Evolutionary conservation across 2,797 vertebrate genomes (phyloP), one percentile per base, ranked within the genome.

Genomic region (Rachycentron canadum): DNA sequence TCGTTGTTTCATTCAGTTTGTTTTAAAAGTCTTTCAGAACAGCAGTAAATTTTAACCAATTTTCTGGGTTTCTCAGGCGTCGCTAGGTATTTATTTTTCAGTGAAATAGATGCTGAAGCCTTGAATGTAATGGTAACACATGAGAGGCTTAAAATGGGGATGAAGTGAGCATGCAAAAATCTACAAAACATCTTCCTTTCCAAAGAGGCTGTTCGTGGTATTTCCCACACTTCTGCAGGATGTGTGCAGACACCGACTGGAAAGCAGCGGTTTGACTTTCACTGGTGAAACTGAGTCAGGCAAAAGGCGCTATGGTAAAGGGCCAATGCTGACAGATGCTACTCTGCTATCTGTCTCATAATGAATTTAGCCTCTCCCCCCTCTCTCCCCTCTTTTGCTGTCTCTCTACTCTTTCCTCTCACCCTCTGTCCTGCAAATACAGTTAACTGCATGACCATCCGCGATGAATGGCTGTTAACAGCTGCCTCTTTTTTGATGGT

Each of bases 321-420:
- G 88, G 88, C 88, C 86, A 92, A 49, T 61, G 84, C 79, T 90
- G 90, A 92, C 93, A 93, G 92, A 93, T 91, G 92, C 86, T 89
- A 73, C 85, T 80, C 80, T 19, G 17, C 84, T 86, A 88, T 89
- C 85, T 81, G 74, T 79, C 76, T 79, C 76, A 76, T 91, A 91
- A 91, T 91, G 85, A 89, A 56, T 91, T 91, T 91, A 89, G 59
- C 73, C 80, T 55, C 76, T 49, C 41, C 47, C 52, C 68, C 70
- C 21, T 21, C 57, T 70, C 36, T 71, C 50, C 47, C 52, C 68
- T 68, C 21, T 21, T 57, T 70, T 30, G 69, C 50, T 62, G 56
- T 69, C 73, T 82, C 70, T 67, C 75, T 62, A 69, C 79, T 82
- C 68, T 73, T 76, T 69, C 75, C 84, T 74, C 77, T 79, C 83